Percentiles rank a stretch among this genome's conserved stretches.
Conservation (phyloP, 2,113 vertebrate genomes). For the Phaetusa simplex region DNA sequence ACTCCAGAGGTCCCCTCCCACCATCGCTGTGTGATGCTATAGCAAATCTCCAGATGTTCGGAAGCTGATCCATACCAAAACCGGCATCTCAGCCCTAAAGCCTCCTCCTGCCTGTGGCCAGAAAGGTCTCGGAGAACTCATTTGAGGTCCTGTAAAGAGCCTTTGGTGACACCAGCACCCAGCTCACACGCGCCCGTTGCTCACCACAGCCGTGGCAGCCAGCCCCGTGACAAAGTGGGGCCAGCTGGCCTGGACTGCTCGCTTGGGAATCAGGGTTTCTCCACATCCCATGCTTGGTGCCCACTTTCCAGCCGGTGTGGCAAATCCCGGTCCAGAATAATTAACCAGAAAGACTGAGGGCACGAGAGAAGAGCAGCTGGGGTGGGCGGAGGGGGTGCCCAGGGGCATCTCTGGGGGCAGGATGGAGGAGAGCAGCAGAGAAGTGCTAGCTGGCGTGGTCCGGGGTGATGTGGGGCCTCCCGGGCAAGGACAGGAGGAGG, state of each 20-base stretch:
- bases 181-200: accelerated
- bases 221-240: not conserved
- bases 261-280: not conserved
- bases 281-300: not conserved
- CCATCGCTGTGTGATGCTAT: accelerated
- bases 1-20: not conserved
- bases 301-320: not conserved
- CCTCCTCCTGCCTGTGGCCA: not conserved
- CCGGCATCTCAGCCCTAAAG: not conserved
- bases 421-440: not conserved
- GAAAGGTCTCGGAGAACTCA: not conserved
- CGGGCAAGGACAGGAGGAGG: not conserved
- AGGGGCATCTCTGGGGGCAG: not conserved
- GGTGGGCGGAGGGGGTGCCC: not conserved
- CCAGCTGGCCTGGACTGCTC: not conserved
- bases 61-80: not conserved
- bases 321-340: not conserved
- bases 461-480: not conserved
- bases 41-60: not conserved
- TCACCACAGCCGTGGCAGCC: not conserved
- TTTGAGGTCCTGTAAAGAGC: not conserved
- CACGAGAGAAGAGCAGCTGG: not conserved
- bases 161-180: not conserved
- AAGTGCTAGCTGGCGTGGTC: not conserved
- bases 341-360: not conserved